Base-by-base conservation (phyloP, 2,113 vertebrate genomes). In the Gallinago paraguaiae region DNA sequence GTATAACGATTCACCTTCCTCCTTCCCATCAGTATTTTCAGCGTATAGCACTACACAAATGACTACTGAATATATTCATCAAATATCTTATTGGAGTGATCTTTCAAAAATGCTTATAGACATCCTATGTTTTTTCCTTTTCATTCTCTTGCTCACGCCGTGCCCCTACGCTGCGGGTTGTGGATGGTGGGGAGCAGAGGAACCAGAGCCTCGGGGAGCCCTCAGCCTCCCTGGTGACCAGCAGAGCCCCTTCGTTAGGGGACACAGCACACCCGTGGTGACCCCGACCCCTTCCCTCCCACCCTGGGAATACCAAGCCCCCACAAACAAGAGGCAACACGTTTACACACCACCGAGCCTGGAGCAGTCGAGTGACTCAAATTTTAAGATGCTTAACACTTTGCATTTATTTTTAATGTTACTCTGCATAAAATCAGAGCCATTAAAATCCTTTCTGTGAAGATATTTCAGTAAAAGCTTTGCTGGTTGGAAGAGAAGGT, bases 21-120 rank as follows among this genome's bases (percentile, higher is more conserved):
- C 22, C 31, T 94, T 81, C 53, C 45, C 33, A 30, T 72, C 69
- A 65, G 86, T 93, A 75, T 96, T 88, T 95, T 51, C 79, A 90
- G 48, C 45, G 68, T 78, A 61, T 4, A 65, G 41, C 79, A 65
- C 65, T 72, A 69, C 60, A 64, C 57, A 75, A 92, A 67, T 64
- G 48, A 71, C 68, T 77, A 51, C 71, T 43, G 61, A 90, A 94
- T 92, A 45, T 48, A 88, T 81, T 81, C 48, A 90, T 43, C 7
- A 2, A 80, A 33, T 22, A 4, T 54, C 70, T 91, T 50, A 70
- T 31, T 92, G 63, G 75, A 85, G 74, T 1, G 0, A 48, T 85
- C 88, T 92, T 87, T 93, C 54, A 59, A 53, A 88, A 88, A 60
- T 27, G 39, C 57, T 86, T 67, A 63, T 63, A 91, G 88, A 82